These are phyloP conservation scores for Ophion costatus DNA, from an alignment of 2,888 invertebrate genomes.

Conservation along the genomic window DNA sequence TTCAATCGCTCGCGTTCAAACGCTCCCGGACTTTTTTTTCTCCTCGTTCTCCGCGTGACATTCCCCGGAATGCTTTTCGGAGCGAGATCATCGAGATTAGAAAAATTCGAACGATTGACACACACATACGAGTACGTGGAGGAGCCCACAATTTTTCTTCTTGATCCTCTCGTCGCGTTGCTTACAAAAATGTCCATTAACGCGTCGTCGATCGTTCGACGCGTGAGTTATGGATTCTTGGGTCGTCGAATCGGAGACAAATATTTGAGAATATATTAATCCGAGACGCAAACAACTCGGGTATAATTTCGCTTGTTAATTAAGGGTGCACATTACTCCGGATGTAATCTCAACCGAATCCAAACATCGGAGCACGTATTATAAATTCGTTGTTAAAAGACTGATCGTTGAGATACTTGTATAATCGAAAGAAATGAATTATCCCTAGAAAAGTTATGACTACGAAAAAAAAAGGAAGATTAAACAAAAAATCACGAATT, in stretches of 20 bases:
- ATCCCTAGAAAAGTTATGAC: no score
- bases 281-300: not conserved
- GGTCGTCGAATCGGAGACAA: not conserved
- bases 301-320: not conserved
- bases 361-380: not conserved
- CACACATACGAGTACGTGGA: constrained; percentile 3
- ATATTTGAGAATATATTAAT: not conserved
- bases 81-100: constrained; percentile 52
- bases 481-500: no score
- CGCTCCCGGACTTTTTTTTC: constrained; percentile 7
- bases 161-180: constrained; percentile 6
- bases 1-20: constrained; percentile 33
- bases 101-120: constrained; percentile 41
- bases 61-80: constrained; percentile 15
- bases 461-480: no score
- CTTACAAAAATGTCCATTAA: constrained; percentile 58
- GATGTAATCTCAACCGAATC: not conserved
- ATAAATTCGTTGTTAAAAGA: no score
- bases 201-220: constrained; percentile 56
- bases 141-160: constrained; percentile 24
- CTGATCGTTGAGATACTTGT: no score
- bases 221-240: constrained; percentile 16
- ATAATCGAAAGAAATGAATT: no score
- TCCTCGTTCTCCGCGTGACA: constrained; percentile 13
- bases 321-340: not conserved